Conservation (phyloP, 1,140 invertebrate species). For the Drosophila santomea region DNA sequence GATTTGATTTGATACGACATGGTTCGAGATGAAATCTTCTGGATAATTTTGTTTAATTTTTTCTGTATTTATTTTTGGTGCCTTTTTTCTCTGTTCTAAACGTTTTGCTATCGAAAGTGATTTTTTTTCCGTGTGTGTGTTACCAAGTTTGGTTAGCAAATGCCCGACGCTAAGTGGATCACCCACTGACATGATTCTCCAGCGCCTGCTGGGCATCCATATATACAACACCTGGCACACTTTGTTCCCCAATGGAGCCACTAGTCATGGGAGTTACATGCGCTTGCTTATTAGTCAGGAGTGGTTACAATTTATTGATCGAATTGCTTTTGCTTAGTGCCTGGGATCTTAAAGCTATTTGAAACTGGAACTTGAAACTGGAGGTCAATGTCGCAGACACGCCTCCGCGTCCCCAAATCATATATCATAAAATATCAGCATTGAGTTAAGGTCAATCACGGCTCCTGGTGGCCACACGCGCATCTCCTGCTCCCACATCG, state of each 20-base stretch:
- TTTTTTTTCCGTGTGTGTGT: constrained; percentile 42
- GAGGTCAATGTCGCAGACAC: constrained; percentile 27
- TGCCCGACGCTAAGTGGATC: neutral
- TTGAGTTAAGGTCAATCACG: constrained; percentile 7
- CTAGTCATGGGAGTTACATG: neutral
- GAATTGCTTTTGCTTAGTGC: constrained; percentile 12
- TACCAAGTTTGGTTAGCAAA: constrained; percentile 20
- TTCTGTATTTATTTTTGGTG: constrained; percentile 20
- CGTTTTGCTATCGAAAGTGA: constrained; percentile 8
- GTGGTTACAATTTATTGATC: constrained; percentile 33
- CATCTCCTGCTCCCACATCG: constrained; percentile 12
- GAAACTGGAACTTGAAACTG: neutral
- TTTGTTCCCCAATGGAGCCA: too few species aligned
- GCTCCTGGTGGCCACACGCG: neutral
- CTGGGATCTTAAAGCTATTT: constrained; percentile 15
- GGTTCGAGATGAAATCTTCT: too few species aligned
- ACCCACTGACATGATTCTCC: neutral
- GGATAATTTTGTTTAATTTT: too few species aligned
- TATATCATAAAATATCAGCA: neutral
- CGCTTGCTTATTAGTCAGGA: constrained; percentile 3
- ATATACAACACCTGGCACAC: too few species aligned
- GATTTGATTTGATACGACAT: constrained; percentile 81
- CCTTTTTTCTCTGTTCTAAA: too few species aligned
- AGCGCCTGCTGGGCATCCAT: constrained; percentile 1
- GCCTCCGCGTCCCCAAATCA: neutral